Evolutionary conservation across 2,797 vertebrate genomes (phyloP).

Genomic region (Gymnoscopelus braueri): DNA sequence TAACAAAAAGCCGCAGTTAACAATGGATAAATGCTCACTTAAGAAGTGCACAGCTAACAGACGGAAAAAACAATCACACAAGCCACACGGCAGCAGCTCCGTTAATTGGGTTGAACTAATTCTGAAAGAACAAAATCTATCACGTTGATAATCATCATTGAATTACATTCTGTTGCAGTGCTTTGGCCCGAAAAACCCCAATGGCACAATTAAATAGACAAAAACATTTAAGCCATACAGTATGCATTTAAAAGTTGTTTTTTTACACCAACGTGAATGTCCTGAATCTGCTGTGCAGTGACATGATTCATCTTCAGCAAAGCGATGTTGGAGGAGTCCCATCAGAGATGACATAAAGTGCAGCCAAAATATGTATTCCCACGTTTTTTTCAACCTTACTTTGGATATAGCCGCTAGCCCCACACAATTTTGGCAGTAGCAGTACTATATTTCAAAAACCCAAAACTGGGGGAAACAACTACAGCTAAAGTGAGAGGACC

Average conservation of each 20-base stretch:
- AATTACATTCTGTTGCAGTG: constrained; percentile 53
- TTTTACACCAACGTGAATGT: background rate
- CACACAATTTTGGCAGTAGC: constrained; percentile 22
- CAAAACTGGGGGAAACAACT: background rate
- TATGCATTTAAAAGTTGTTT: constrained; percentile 6
- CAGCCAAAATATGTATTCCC: constrained; percentile 31
- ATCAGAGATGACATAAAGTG: constrained; percentile 25
- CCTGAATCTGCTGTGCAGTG: constrained; percentile 29
- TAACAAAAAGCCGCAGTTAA: constrained; percentile 4
- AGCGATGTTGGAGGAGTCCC: background rate
- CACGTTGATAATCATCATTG: constrained; percentile 27
- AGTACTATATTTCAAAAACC: background rate
- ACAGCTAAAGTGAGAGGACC: background rate
- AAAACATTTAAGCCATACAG: constrained; percentile 32
- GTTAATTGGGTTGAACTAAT: constrained; percentile 10
- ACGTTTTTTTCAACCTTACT: background rate
- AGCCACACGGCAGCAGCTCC: constrained; percentile 13
- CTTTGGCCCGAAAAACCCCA: constrained; percentile 52
- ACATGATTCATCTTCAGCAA: background rate
- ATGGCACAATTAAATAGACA: constrained; percentile 47
- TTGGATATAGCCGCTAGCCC: background rate
- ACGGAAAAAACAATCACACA: constrained; percentile 13
- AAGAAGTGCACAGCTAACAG: constrained; percentile 8
- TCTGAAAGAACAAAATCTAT: constrained; percentile 11
- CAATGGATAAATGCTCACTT: constrained; percentile 29